Percentiles rank a stretch among this genome's conserved stretches.
phyloP scores from a whole-genome alignment of 2,113 vertebrate species.

The Scatophagus argus region DNA sequence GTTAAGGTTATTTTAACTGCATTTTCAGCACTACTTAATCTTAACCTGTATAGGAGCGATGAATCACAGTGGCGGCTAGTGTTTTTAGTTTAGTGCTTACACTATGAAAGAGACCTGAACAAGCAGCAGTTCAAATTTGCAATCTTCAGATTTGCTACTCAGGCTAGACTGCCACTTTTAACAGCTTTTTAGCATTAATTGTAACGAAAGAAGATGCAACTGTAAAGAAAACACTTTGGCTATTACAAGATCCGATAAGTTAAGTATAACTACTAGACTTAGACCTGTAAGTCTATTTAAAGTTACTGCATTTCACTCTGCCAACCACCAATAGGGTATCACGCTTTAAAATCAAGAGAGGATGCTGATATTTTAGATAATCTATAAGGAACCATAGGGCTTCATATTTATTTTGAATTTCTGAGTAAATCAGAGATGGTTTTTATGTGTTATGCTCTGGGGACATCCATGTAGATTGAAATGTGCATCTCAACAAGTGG shows the following conservation, averaged over 20 bases:
- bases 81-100: conserved; percentile 55
- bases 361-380: conserved; percentile 60
- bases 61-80: conserved; percentile 6
- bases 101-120: conserved; percentile 32
- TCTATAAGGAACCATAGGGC: conserved; percentile 61
- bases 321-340: conserved; percentile 45
- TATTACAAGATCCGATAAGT: conserved; percentile 49
- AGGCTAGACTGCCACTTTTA: conserved; percentile 61
- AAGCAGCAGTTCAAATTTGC: conserved; percentile 46
- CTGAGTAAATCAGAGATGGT: conserved; percentile 41
- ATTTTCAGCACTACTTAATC: conserved; percentile 49
- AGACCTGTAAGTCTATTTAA: conserved; percentile 57
- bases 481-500: conserved; percentile 55
- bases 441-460: conserved; percentile 25
- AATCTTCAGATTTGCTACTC: conserved; percentile 47
- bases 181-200: conserved; percentile 49
- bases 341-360: conserved; percentile 68
- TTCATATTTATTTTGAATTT: conserved; percentile 73
- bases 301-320: conserved; percentile 43
- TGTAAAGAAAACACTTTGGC: conserved; percentile 43
- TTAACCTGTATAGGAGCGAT: conserved; percentile 42
- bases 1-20: conserved; percentile 62
- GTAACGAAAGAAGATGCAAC: conserved; percentile 38
- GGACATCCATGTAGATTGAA: conserved; percentile 33
- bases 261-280: conserved; percentile 53